Base-by-base conservation (phyloP, 2,888 invertebrate genomes). In the Macrophya annulata region DNA sequence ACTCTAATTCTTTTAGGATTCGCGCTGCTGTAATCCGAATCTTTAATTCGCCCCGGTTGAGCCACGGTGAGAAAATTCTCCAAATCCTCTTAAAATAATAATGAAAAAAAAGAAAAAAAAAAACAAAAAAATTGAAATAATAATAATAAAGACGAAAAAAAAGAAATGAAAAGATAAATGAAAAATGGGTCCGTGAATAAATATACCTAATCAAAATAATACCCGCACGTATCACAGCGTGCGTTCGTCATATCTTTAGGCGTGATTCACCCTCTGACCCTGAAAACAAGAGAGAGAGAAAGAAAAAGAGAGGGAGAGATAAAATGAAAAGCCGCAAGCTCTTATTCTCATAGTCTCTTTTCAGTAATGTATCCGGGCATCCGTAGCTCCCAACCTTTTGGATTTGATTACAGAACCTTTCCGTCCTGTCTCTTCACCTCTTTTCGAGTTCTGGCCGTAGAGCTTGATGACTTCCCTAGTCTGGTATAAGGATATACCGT, bases 321-420 rank as follows among this genome's bases (percentile, higher is more conserved):
- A 62, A 31, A 62, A 62, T 62, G 62, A 40, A 31, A 40, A 74
- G 21, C 74, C 25, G 74, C 43, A 25, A 43, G 45, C 43, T 45
- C 43, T 74, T 74, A 45, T 45, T 21, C 45, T n/a, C 15, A 9
- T 43, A 21, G 21, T 45, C 45, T 74, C 31, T 45, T 25, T 45
- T 45, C 25, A 21, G 5, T 5, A 37, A 68, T 68, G 12, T 31
- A 62, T 62, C 62, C 25, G 21, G 21, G 74, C 12, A n/a, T 43
- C 43, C n/a, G 25, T 25, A 21, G 43, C 74, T n/a, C 45, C 15
- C 21, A 45, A 45, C 43, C 43, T 45, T 74, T 45, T 17, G 74
- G 74, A 74, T 74, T 74, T 74, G 43, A 74, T 74, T 74, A 74
- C 74, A 74, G 45, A 45, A 74, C 74, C 74, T 45, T 74, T 45